Base-by-base conservation (phyloP, 1,140 invertebrate species). In the Pygmarrhopalites habei region DNA sequence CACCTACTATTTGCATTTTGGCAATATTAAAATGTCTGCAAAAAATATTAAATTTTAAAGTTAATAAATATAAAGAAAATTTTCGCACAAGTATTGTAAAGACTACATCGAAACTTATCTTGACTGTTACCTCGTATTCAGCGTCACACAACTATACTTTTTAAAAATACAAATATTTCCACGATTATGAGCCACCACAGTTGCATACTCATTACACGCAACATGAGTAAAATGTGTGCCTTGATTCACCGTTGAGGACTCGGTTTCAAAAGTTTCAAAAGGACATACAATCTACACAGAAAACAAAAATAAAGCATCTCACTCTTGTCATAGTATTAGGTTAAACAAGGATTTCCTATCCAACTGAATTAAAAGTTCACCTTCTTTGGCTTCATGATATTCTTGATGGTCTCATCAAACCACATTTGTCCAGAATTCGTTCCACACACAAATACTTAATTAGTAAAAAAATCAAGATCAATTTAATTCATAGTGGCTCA, bases 361-460 rank as follows among this genome's bases (percentile, higher is more conserved):
- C n/a, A n/a, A n/a, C n/a, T n/a, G n/a, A n/a, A n/a, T n/a, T n/a
- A n/a, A n/a, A n/a, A n/a, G n/a, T 26, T 29, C 59, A 63, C 28
- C 72, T 74, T 58, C 66, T 80, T 78, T 68, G 75, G 72, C 75
- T 77, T 78, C 2, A 80, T 15, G 7, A 55, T 23, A 80, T 49
- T 65, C 46, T 71, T 71, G 19, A 68, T 62, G 61, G 46, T 44
- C 46, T 65, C 62, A n/a, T 71, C 66, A 62, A 77, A 81, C 65
- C 87, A 87, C 39, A 90, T 72, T 73, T 89, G 87, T 39, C 88
- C 88, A 57, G 82, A 78, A 77, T 90, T 86, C 0, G 83, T 76
- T 15, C 88, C 88, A 82, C 84, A 88, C 0, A 82, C 81, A 69
- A 77, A 87, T 0, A 86, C 72, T 55, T 76, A 77, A 32, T n/a